Conservation (phyloP, 2,797 vertebrate species). For the Saxicola maurus region DNA sequence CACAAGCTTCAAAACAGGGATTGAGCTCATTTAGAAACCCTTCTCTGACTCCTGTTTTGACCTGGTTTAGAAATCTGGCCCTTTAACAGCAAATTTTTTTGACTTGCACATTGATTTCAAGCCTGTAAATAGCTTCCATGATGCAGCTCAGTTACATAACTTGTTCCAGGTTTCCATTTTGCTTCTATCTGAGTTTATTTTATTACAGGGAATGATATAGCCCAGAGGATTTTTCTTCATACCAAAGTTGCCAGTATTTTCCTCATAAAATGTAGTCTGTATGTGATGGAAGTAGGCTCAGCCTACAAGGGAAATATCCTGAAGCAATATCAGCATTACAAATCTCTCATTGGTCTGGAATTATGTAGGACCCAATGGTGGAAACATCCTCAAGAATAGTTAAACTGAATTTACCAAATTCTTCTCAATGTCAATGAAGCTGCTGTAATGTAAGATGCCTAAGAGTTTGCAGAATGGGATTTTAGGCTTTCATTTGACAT, state of each 20-base stretch:
- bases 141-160: neutral
- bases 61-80: neutral
- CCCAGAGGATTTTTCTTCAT: constrained; percentile 42
- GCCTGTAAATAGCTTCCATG: constrained; percentile 30
- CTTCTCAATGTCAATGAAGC: neutral
- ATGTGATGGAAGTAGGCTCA: constrained; percentile 15
- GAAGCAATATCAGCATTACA: neutral
- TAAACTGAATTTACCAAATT: neutral
- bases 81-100: neutral
- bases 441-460: neutral
- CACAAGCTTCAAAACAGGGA: neutral
- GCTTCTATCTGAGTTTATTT: constrained; percentile 54
- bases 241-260: constrained; percentile 32
- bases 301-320: neutral
- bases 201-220: constrained; percentile 34
- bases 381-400: neutral
- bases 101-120: constrained; percentile 21
- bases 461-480: neutral
- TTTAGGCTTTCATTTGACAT: neutral
- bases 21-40: neutral
- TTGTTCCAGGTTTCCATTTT: constrained; percentile 32
- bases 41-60: neutral
- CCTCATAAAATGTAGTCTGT: neutral
- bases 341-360: neutral
- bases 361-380: neutral